Evolutionary conservation across 2,888 invertebrate species (phyloP), one percentile per base, ranked within the genome.

Genomic region (Ypsolopha scabrella): DNA sequence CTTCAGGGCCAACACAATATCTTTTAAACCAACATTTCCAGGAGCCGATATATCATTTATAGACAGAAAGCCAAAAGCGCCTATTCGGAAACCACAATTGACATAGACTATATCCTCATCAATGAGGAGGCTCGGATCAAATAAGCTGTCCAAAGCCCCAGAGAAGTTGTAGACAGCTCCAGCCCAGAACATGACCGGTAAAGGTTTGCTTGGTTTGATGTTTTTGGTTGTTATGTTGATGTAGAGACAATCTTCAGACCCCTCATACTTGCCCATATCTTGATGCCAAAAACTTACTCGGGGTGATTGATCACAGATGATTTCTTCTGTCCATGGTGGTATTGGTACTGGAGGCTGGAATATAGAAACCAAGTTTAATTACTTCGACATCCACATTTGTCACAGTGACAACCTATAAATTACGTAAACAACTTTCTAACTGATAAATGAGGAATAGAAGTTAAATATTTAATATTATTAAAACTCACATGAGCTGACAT

Each of bases 151-250:
- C 39, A 74, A 56, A 43, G 65, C 65, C 45, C 56, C 59, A 34
- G 66, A 51, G 59, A 74, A 88, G 34, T 63, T 67, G 55, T 65
- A 83, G 48, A 80, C 70, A 24, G 24, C 52, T n/a, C 87, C 85
- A 50, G 88, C 76, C 79, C 82, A 88, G 54, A 88, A 82, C 82
- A 88, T 82, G 2, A 88, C 87, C 34, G 88, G 87, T 58, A 80
- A 60, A 11, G 63, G 72, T 56, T 81, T 68, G 0, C 68, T 61
- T 6, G 78, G 70, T 39, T 68, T 64, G 8, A 77, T 57, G 54
- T 62, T 71, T 54, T 77, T 76, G 37, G 77, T 72, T 35, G 67
- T 68, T 10, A 87, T 62, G 58, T 85, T 80, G 41, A 87, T 63
- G 54, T 81, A 83, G 0, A 87, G 71, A 56, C 87, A 87, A 59